phyloP scores from a whole-genome alignment of 2,113 vertebrate species.

The Pogonocichla stellata region DNA sequence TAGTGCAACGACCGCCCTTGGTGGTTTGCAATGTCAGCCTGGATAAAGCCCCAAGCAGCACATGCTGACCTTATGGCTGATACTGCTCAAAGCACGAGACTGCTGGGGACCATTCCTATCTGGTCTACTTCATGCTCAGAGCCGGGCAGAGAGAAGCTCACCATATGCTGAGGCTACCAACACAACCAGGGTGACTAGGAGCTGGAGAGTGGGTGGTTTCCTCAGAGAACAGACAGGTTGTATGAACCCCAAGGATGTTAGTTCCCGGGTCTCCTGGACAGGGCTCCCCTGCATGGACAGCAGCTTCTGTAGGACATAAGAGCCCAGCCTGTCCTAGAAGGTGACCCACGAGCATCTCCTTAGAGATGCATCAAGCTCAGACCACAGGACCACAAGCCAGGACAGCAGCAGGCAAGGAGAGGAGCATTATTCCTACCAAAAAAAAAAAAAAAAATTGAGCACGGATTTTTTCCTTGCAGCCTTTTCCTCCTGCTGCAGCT shows the following conservation, averaged over 20 bases:
- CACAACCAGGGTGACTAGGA: not conserved
- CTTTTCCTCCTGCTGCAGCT: constrained; percentile 1
- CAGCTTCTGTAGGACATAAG: not conserved
- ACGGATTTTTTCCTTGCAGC: not conserved
- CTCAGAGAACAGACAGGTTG: not conserved
- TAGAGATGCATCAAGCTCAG: not conserved
- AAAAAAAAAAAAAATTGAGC: not conserved
- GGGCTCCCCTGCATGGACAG: not conserved
- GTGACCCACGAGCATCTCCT: not conserved
- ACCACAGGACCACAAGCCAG: not conserved
- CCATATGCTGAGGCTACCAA: not conserved
- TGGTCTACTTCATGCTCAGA: not conserved
- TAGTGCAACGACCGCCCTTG: accelerated
- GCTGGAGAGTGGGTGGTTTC: not conserved
- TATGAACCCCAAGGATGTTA: not conserved
- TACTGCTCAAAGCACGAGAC: not conserved
- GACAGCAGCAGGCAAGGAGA: not conserved
- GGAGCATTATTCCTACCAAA: not conserved
- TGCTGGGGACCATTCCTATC: not conserved
- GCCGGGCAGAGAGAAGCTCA: not conserved
- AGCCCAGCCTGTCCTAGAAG: not conserved
- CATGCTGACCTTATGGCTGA: not conserved
- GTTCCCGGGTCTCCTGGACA: not conserved
- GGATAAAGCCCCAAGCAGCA: not conserved
- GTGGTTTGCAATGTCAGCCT: not conserved